Conservation (phyloP, 2,113 vertebrate species). For the Dromas ardeola region DNA sequence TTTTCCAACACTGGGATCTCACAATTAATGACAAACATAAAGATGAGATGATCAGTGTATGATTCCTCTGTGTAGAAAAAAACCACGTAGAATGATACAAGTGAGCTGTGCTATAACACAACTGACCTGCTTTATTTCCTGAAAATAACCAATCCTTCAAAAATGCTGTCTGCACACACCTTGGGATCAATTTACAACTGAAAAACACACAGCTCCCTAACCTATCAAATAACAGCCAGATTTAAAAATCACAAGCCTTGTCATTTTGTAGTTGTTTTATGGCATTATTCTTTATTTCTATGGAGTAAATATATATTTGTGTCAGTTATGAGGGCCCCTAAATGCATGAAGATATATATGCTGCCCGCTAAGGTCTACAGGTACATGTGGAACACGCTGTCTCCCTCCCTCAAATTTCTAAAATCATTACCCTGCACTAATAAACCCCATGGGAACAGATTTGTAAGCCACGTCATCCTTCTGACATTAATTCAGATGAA, state of each 20-base stretch:
- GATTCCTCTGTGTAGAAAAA: not conserved
- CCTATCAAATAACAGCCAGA: not conserved
- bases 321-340: not conserved
- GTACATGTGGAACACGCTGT: not conserved
- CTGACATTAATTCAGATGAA: not conserved
- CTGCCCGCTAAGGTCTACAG: not conserved
- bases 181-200: not conserved
- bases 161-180: not conserved
- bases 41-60: not conserved
- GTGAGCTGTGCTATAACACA: not conserved
- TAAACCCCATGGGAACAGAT: not conserved
- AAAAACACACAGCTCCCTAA: not conserved
- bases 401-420: not conserved
- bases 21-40: not conserved
- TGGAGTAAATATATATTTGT: not conserved
- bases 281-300: not conserved
- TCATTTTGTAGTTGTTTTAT: not conserved
- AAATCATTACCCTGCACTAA: not conserved
- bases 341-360: not conserved
- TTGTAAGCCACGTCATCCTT: not conserved
- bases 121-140: not conserved
- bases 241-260: not conserved
- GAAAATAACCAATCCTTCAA: not conserved
- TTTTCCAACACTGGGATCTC: not conserved
- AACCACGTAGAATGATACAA: not conserved